Percentiles rank a stretch among this genome's conserved stretches.
phyloP scores from a whole-genome alignment of 2,888 invertebrate genomes.

The Troilus luridus region DNA sequence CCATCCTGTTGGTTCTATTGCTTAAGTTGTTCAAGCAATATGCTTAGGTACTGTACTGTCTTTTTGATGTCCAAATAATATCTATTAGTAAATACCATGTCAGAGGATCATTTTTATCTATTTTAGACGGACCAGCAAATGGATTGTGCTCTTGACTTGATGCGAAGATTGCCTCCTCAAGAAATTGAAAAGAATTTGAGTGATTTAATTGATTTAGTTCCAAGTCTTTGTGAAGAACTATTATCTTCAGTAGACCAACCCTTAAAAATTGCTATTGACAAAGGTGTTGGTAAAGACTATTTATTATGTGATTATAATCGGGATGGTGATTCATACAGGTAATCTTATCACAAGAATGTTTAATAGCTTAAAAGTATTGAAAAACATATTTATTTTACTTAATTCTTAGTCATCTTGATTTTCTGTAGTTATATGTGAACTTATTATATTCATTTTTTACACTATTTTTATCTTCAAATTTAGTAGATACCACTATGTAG shows the following conservation, averaged over 20 bases:
- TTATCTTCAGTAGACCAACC: slow-evolving; percentile 98
- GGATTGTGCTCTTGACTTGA: slow-evolving; percentile 98
- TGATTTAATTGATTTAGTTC: slow-evolving; percentile 97
- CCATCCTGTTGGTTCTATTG: background rate
- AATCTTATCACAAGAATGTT: background rate
- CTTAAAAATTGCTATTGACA: slow-evolving; percentile 96
- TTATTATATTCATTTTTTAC: too few relatives aligned
- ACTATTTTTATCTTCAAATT: too few relatives aligned
- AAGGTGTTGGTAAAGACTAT: slow-evolving; percentile 96
- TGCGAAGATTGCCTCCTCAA: slow-evolving; percentile 98
- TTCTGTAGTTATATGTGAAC: too few relatives aligned
- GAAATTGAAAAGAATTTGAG: slow-evolving; percentile 98
- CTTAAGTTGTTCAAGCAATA: background rate
- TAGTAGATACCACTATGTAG: too few relatives aligned
- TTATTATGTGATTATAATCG: slow-evolving; percentile 98
- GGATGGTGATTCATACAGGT: slow-evolving; percentile 97
- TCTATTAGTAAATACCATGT: background rate
- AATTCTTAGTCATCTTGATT: too few relatives aligned
- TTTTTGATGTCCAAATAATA: background rate
- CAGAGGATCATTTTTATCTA: slow-evolving; percentile 67
- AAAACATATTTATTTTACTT: background rate
- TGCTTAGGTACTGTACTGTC: background rate
- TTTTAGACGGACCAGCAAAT: slow-evolving; percentile 92
- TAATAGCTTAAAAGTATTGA: background rate
- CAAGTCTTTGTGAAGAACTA: slow-evolving; percentile 95